Conservation (phyloP, 2,888 invertebrate species). For the Pemphredon lugubris region DNA sequence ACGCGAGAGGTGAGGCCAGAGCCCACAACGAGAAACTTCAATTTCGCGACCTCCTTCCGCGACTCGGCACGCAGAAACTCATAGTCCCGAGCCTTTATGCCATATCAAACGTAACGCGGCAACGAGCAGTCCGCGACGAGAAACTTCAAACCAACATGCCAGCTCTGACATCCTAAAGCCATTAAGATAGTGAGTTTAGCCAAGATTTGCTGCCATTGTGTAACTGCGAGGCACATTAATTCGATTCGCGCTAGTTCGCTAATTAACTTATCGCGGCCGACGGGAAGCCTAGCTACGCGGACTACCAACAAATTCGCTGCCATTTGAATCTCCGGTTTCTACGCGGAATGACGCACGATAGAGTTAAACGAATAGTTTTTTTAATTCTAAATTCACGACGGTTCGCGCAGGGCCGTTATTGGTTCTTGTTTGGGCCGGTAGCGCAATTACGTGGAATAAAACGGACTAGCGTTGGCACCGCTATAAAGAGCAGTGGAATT, state of each 20-base stretch:
- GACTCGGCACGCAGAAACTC: neutral
- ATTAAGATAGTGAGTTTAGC: constrained; percentile 64
- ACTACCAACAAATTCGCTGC: neutral
- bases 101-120: constrained; percentile 45
- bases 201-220: constrained; percentile 55
- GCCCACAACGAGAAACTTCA: constrained; percentile 9
- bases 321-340: neutral
- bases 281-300: constrained; percentile 11
- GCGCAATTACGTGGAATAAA: too few species aligned
- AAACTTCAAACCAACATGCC: constrained; percentile 45
- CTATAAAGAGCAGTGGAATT: too few species aligned
- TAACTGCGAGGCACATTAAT: constrained; percentile 51
- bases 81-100: neutral
- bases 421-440: too few species aligned
- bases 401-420: too few species aligned
- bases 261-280: constrained; percentile 59
- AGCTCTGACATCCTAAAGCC: constrained; percentile 58
- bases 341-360: too few species aligned
- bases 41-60: constrained; percentile 1
- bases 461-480: too few species aligned
- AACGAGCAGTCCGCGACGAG: constrained; percentile 33
- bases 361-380: too few species aligned
- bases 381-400: too few species aligned
- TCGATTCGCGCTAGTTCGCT: constrained; percentile 56
- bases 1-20: neutral